Conservation (phyloP, 2,888 invertebrate genomes). For the Prenolepis imparis region DNA sequence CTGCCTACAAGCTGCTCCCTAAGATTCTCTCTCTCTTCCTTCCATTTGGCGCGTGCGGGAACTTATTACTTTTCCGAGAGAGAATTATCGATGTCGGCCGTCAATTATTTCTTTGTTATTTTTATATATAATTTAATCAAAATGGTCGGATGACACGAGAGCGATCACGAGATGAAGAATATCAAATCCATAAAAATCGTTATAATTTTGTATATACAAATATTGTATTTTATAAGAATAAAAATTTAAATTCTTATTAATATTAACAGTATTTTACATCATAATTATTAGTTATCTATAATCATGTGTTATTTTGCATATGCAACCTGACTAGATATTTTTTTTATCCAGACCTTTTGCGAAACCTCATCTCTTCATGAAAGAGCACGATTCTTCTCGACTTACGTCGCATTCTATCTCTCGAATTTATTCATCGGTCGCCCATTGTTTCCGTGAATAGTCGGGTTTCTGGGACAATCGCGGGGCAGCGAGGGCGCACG, state of each 20-base stretch:
- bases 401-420: neutral
- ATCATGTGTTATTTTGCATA: neutral
- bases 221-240: neutral
- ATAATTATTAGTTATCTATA: neutral
- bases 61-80: neutral
- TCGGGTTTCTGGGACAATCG: constrained; percentile 57
- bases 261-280: neutral
- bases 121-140: constrained; percentile 48
- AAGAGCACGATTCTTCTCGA: neutral
- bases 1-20: constrained; percentile 83
- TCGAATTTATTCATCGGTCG: constrained; percentile 30
- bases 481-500: neutral
- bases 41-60: constrained; percentile 74
- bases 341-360: neutral
- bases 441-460: constrained; percentile 15
- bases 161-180: neutral
- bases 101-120: constrained; percentile 10
- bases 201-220: neutral
- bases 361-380: neutral
- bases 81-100: constrained; percentile 65
- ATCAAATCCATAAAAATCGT: neutral
- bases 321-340: neutral
- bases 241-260: neutral
- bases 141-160: neutral
- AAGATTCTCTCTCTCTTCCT: constrained; percentile 62